Conservation (phyloP, 1,140 invertebrate species). For the Helicorthomorpha holstii region DNA sequence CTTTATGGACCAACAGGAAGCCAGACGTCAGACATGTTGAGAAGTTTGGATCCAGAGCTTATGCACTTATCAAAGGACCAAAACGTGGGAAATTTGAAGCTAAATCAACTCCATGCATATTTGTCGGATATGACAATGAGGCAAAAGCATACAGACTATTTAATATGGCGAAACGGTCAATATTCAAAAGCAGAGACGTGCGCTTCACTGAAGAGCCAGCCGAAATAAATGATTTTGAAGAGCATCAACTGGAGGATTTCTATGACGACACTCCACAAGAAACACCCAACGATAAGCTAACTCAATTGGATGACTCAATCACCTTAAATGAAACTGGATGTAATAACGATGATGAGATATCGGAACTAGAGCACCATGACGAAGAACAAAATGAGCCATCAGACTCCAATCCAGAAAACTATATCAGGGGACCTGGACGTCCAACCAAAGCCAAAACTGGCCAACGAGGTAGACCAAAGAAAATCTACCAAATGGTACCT, state of each 20-base stretch:
- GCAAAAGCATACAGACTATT: not conserved
- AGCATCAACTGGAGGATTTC: not conserved
- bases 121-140: not conserved
- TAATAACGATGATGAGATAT: not conserved
- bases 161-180: not conserved
- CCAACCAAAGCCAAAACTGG: no score
- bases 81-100: not conserved
- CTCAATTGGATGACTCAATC: not conserved
- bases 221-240: not conserved
- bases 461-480: no score
- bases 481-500: no score
- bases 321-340: not conserved
- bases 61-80: not conserved
- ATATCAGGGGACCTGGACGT: no score
- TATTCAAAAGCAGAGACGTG: not conserved
- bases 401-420: no score
- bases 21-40: not conserved
- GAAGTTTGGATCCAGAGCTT: not conserved
- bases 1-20: not conserved
- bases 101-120: not conserved
- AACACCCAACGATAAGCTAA: not conserved
- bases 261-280: not conserved
- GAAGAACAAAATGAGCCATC: no score
- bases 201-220: not conserved
- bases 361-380: no score